Evolutionary conservation across 2,113 vertebrate species (phyloP).

Genomic region (Jaculus jaculus): DNA sequence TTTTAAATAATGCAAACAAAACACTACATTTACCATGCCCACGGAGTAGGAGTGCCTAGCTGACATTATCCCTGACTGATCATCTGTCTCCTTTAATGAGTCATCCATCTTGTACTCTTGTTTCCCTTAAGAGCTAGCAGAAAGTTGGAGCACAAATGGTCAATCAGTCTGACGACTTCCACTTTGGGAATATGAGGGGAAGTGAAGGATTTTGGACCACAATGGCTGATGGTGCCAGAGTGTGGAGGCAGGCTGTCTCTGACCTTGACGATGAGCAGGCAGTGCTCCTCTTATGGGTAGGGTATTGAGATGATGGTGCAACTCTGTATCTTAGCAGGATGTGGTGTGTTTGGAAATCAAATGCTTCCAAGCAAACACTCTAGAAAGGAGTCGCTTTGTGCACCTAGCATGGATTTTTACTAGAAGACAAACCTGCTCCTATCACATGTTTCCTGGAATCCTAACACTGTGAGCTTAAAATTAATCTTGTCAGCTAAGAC

Average conservation of each 20-base stretch:
- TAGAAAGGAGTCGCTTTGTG: slow-evolving; percentile 17
- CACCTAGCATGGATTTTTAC: background rate
- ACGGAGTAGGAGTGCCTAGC: slow-evolving; percentile 51
- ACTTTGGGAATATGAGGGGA: slow-evolving; percentile 45
- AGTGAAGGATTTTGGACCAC: background rate
- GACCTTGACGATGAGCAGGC: background rate
- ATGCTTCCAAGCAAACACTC: background rate
- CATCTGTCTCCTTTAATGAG: slow-evolving; percentile 40
- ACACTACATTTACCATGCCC: slow-evolving; percentile 8
- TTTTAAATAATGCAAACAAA: slow-evolving; percentile 58
- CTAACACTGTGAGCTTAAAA: background rate
- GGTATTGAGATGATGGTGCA: background rate
- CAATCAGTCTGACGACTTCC: background rate
- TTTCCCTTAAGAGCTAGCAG: slow-evolving; percentile 64
- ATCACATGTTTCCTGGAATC: background rate
- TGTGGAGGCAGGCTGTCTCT: background rate
- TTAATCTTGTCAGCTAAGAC: background rate
- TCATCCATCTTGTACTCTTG: slow-evolving; percentile 38
- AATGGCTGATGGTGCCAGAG: background rate
- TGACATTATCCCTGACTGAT: slow-evolving; percentile 46
- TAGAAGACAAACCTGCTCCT: background rate
- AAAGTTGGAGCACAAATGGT: slow-evolving; percentile 48
- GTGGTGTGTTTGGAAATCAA: background rate
- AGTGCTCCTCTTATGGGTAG: background rate
- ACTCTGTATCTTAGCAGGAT: background rate